Percentiles rank a stretch among this genome's conserved stretches.
Conservation (phyloP, 1,140 invertebrate species). For the Dermatophagoides farinae region DNA sequence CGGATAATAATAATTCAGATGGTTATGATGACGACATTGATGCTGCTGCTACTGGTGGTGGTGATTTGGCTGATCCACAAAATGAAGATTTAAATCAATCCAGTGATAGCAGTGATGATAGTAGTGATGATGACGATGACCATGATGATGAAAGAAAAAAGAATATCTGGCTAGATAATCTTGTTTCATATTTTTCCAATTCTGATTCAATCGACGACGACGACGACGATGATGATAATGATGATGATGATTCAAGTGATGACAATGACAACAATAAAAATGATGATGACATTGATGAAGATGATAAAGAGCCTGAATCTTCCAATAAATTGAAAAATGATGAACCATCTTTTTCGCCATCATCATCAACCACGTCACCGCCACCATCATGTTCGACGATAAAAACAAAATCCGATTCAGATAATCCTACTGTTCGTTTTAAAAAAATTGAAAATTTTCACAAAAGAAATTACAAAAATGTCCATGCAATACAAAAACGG, state of each 20-base stretch:
- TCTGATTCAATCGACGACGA: background rate
- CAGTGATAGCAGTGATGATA: background rate
- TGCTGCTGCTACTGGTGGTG: too few relatives aligned
- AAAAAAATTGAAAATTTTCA: background rate
- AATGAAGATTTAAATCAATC: background rate
- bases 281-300: background rate
- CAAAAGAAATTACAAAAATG: background rate
- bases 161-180: background rate
- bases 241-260: background rate
- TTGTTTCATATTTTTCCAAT: background rate
- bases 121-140: background rate
- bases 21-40: background rate
- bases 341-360: background rate
- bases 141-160: background rate
- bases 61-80: background rate
- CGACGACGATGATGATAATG: background rate
- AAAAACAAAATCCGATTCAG: background rate
- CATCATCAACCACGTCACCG: background rate
- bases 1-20: background rate
- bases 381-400: background rate
- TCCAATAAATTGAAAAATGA: too few relatives aligned
- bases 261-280: background rate
- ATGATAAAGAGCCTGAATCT: background rate
- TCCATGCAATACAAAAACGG: background rate
- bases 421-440: background rate